phyloP scores from a whole-genome alignment of 1,140 invertebrate genomes.

The Theocolax elegans region DNA sequence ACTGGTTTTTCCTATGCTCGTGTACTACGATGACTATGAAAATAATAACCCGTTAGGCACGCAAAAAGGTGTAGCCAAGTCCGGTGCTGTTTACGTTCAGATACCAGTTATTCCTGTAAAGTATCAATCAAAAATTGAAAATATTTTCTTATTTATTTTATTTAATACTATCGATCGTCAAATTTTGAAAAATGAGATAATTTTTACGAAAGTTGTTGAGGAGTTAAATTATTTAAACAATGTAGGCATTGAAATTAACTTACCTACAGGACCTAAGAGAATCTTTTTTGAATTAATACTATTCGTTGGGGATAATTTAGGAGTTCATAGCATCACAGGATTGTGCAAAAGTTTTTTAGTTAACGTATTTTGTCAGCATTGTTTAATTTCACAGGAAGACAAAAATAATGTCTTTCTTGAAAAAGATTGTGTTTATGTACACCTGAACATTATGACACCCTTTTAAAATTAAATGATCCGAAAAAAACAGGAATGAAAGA shows the following conservation, averaged over 20 bases:
- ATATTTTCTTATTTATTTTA: too few relatives aligned
- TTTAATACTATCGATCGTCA: not conserved
- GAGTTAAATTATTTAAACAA: not conserved
- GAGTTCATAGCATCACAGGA: not conserved
- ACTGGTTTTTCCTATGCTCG: too few relatives aligned
- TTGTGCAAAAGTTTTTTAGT: slow-evolving; percentile 5
- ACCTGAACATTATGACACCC: not conserved
- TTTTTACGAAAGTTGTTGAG: not conserved
- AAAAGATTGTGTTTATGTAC: slow-evolving; percentile 4
- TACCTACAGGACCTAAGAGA: not conserved
- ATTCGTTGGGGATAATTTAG: slow-evolving; percentile 6
- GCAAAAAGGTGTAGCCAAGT: slow-evolving; percentile 9
- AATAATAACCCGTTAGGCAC: not conserved
- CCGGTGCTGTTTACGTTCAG: not conserved
- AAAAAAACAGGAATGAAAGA: slow-evolving; percentile 44
- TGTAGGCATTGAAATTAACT: not conserved
- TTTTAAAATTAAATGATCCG: not conserved
- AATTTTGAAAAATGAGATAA: slow-evolving; percentile 2
- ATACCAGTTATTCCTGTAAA: not conserved
- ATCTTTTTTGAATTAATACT: not conserved
- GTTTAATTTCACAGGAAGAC: not conserved
- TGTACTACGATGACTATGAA: too few relatives aligned
- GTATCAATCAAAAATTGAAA: too few relatives aligned
- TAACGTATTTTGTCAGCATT: slow-evolving; percentile 9
- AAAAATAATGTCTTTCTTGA: not conserved